Evolutionary conservation across 2,797 vertebrate genomes (phyloP).

Genomic region (Chaenodraco wilsoni): DNA sequence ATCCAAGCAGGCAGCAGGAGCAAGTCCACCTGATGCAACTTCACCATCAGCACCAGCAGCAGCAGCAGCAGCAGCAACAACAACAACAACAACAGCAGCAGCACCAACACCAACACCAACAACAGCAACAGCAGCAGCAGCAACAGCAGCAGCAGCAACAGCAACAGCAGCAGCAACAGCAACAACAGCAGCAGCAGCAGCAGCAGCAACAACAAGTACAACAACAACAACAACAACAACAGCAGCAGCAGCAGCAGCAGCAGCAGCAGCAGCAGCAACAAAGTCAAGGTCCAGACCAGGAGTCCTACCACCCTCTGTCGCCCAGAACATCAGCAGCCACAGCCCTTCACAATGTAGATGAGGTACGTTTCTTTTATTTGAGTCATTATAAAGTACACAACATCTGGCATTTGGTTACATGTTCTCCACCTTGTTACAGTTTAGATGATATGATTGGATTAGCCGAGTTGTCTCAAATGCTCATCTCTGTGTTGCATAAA

Average conservation of each 20-base stretch:
- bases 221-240: conserved; percentile 57
- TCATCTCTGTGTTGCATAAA: background rate
- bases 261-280: conserved; percentile 84
- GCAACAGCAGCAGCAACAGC: conserved; percentile 54
- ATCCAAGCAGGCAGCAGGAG: conserved; percentile 88
- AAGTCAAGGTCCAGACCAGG: conserved; percentile 86
- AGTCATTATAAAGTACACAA: background rate
- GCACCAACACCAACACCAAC: conserved; percentile 78
- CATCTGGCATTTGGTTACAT: background rate
- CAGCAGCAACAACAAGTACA: conserved; percentile 75
- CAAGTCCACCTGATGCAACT: conserved; percentile 94
- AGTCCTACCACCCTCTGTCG: conserved; percentile 91
- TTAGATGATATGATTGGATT: background rate
- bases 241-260: conserved; percentile 69
- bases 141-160: conserved; percentile 53
- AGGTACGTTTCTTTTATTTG: conserved; percentile 82
- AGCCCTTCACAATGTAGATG: conserved; percentile 96
- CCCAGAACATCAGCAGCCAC: conserved; percentile 91
- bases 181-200: conserved; percentile 54
- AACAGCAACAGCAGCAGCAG: conserved; percentile 68
- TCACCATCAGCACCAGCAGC: conserved; percentile 90
- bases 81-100: conserved; percentile 86
- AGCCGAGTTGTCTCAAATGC: background rate
- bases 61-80: conserved; percentile 84
- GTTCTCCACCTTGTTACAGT: background rate